Base-by-base conservation (phyloP, 2,797 vertebrate genomes). In the Dromococcyx pavoninus region DNA sequence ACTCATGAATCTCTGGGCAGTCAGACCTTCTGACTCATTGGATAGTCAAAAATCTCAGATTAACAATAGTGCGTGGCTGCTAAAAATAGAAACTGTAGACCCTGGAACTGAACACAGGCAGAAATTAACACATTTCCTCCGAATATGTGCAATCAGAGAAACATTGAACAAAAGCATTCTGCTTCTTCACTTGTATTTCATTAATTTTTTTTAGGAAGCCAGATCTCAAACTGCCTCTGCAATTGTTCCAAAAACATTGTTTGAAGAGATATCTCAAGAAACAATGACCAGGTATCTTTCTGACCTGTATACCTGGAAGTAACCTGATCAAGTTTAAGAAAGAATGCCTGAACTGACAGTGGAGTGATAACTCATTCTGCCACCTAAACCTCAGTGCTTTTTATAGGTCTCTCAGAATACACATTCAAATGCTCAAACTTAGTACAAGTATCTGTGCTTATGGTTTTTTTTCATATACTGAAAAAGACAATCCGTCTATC, bases 11-110 rank as follows among this genome's bases (percentile, higher is more conserved):
- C 97, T 97, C 94, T 93, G 96, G 97, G 93, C 96, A 97, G 73
- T 96, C 94, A 97, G 97, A 95, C 96, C 96, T 97, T 97, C 97
- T 98, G 97, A 98, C 95, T 98, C 97, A 98, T 56, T 77, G 88
- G 64, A 94, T 73, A 94, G 95, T 73, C 96, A 95, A 97, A 97
- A 97, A 89, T 94, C 96, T 96, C 94, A 75, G 91, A 96, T 97
- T 96, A 97, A 96, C 90, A 97, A 97, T 92, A 92, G 91, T 95
- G 93, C 14, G 4, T 88, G 91, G 79, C 70, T 96, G 73, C 96
- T 97, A 98, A 97, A 98, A 97, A 98, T 97, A 98, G 94, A 70
- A 85, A 86, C 41, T 15, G 6, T 48, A 72, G 93, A 95, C 93
- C 94, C 95, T 93, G 77, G 44, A 69, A 65, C 43, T 67, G 81